phyloP scores from a whole-genome alignment of 2,797 vertebrate genomes.

The Uromys caudimaculatus region DNA sequence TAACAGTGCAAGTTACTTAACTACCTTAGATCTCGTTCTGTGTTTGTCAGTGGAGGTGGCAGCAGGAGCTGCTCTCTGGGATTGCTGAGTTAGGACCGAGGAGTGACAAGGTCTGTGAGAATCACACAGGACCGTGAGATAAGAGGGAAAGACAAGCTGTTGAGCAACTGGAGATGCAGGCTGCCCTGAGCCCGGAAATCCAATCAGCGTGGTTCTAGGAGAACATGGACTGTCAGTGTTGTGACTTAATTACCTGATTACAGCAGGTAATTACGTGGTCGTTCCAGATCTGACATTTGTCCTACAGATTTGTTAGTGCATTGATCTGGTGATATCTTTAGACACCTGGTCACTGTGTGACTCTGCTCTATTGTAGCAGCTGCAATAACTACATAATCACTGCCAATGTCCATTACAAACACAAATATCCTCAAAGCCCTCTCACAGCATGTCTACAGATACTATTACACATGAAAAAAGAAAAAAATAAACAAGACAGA shows the following conservation, averaged over 20 bases:
- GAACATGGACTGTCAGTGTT: neutral
- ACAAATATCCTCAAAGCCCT: slow-evolving; percentile 27
- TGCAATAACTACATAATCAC: neutral
- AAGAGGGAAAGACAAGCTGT: slow-evolving; percentile 19
- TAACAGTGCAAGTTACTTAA: neutral
- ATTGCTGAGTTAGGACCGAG: slow-evolving; percentile 32
- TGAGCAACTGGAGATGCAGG: neutral
- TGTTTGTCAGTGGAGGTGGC: neutral
- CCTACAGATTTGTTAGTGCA: neutral
- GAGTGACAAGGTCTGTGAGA: neutral
- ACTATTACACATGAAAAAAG: neutral
- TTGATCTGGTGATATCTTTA: slow-evolving; percentile 4
- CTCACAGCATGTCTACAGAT: neutral
- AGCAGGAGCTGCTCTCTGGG: neutral
- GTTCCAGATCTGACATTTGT: neutral
- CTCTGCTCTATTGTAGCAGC: neutral
- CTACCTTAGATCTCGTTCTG: neutral
- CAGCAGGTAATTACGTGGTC: neutral
- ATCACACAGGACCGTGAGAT: neutral
- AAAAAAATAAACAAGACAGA: neutral
- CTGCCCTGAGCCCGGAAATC: neutral
- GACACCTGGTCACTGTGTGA: neutral
- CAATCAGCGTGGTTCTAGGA: neutral
- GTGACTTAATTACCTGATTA: neutral
- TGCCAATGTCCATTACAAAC: neutral